Base-by-base conservation (phyloP, 2,888 invertebrate species). In the Teinopalpus imperialis region DNA sequence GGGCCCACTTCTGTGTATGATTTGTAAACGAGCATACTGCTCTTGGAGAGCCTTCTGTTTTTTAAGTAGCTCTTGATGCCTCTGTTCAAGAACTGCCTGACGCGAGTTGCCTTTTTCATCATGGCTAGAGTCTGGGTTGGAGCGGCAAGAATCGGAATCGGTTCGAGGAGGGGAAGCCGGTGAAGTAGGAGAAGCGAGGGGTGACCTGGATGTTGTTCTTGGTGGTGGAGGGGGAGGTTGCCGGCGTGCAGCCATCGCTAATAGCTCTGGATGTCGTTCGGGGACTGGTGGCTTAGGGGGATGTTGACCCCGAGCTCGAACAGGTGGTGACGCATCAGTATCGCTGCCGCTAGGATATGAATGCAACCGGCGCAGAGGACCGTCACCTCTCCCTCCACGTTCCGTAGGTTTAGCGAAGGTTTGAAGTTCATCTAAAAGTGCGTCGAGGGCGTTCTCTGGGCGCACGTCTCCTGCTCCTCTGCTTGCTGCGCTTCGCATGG, bases 371-470 rank as follows among this genome's bases (percentile, higher is more conserved):
- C 95, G 91, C 57, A 95, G 83, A 8, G 93, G 90, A 7, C 91
- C 91, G 29, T 90, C 80, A 40, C 61, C 24, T 93, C 94, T 69
- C 93, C 78, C 41, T 14, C 49, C 63, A 48, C 64, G 61, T 39
- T 69, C 66, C 56, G 66, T 66, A 37, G 96, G 96, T 74, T 94
- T 93, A 43, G 96, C 93, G 81, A 96, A 96, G 20, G 96, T 96
- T 83, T 97, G 96, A 56, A 97, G 91, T 82, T 97, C 97, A 81
- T 96, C 96, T 95, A 97, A 90, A 94, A 97, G 87, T 93, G 96
- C 96, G 93, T 97, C 97, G 94, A 97, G 96, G 93, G 97, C 96
- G 94, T 97, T 97, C 93, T 97, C 96, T 91, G 95, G 91, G 90
- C 94, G 93, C 88, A 75, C 50, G 50, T 82, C 83, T 58, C 72